phyloP scores from a whole-genome alignment of 2,113 vertebrate species.

The Arizona elegans region DNA sequence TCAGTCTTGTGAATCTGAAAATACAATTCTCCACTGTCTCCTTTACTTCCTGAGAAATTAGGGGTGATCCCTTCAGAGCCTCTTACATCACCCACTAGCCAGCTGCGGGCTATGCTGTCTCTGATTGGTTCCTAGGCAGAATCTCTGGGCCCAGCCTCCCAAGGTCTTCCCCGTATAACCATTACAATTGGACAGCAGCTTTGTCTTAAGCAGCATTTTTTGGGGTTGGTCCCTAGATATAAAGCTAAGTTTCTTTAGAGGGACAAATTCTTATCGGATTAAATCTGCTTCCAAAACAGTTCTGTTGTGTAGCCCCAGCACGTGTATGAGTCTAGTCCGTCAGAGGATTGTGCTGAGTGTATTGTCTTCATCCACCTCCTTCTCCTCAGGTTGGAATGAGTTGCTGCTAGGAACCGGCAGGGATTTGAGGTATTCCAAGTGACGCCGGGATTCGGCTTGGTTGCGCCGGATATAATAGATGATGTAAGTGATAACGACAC shows the following conservation, averaged over 20 bases:
- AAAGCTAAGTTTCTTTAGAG: not conserved
- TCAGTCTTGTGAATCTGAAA: not conserved
- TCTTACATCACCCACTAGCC: not conserved
- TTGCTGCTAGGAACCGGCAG: slow-evolving; percentile 69
- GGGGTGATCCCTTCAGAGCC: not conserved
- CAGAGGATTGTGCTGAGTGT: slow-evolving; percentile 66
- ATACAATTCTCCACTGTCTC: not conserved
- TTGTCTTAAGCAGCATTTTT: not conserved
- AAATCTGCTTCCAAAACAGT: not conserved
- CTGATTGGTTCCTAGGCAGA: not conserved
- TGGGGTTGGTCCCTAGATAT: not conserved
- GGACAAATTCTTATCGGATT: not conserved
- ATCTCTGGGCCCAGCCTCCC: not conserved
- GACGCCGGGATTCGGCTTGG: slow-evolving; percentile 68
- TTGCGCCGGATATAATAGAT: slow-evolving; percentile 76
- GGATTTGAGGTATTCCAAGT: slow-evolving; percentile 75
- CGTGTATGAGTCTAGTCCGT: not conserved
- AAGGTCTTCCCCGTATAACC: not conserved
- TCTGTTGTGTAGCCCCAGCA: no score
- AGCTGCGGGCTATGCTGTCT: not conserved
- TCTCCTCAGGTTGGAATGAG: accelerated
- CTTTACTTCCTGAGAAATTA: not conserved
- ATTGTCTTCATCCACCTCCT: slow-evolving; percentile 68
- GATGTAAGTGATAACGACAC: slow-evolving; percentile 73
- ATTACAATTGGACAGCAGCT: not conserved